Conservation (phyloP, 2,113 vertebrate species). For the Solea senegalensis region DNA sequence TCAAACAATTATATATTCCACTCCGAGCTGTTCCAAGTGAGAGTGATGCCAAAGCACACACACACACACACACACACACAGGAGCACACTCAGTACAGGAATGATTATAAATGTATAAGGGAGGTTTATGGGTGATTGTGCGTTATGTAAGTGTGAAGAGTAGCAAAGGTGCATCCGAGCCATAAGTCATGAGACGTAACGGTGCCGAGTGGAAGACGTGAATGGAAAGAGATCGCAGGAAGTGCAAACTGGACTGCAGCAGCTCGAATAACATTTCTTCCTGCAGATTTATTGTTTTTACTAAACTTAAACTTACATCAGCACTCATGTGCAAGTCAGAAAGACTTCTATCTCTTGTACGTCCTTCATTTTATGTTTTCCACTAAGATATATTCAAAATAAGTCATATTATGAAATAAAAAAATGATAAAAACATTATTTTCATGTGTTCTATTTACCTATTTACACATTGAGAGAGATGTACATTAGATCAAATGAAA, state of each 20-base stretch:
- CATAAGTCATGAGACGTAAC: slow-evolving; percentile 27
- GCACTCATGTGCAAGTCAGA: too few species aligned
- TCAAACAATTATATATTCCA: slow-evolving; percentile 39
- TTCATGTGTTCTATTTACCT: too few species aligned
- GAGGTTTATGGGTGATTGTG: slow-evolving; percentile 38
- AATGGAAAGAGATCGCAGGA: slow-evolving; percentile 38
- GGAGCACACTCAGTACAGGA: slow-evolving; percentile 14
- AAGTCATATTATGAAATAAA: too few species aligned
- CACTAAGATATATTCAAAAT: too few species aligned
- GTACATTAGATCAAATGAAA: not conserved
- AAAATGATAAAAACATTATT: too few species aligned
- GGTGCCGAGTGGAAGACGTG: slow-evolving; percentile 15
- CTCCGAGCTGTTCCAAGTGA: slow-evolving; percentile 47
- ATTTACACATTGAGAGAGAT: too few species aligned
- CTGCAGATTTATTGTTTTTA: not conserved
- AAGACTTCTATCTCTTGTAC: too few species aligned
- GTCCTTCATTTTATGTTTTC: too few species aligned
- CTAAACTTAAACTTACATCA: not conserved
- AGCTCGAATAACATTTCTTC: too few species aligned
- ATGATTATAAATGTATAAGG: slow-evolving; percentile 64
- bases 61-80: not conserved
- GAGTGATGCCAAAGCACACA: slow-evolving; percentile 46
- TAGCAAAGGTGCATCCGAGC: slow-evolving; percentile 39
- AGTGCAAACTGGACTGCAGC: not conserved
- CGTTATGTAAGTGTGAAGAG: slow-evolving; percentile 53